Percentiles rank a stretch among this genome's conserved stretches.
These are phyloP conservation scores for Synchiropus splendidus DNA, from an alignment of 2,113 vertebrate genomes.

Conservation along the genomic window DNA sequence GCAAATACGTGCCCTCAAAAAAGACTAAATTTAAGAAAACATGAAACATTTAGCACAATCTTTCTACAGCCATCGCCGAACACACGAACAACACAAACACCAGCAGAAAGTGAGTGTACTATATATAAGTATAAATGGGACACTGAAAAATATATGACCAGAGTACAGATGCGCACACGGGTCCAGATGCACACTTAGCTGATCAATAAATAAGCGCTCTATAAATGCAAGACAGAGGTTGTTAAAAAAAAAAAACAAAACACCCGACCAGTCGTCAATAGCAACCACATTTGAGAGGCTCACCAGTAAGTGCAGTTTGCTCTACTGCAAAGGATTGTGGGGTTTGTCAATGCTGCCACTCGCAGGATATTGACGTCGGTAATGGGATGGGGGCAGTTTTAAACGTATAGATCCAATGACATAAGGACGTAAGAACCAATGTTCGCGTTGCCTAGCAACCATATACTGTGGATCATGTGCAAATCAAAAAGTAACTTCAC, in stretches of 20 bases:
- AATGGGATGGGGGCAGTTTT: neutral
- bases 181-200: neutral
- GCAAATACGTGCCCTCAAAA: too few species aligned
- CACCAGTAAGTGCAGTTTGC: conserved; percentile 14
- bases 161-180: neutral
- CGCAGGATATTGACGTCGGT: too few species aligned
- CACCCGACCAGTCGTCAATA: conserved; percentile 34
- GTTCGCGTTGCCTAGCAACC: neutral
- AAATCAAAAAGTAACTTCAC: too few species aligned
- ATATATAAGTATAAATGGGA: too few species aligned
- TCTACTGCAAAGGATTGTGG: conserved; percentile 23
- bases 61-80: too few species aligned
- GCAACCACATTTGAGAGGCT: conserved; percentile 47
- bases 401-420: neutral
- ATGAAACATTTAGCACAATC: too few species aligned
- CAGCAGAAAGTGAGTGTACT: too few species aligned
- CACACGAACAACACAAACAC: too few species aligned
- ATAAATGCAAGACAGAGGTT: conserved; percentile 9
- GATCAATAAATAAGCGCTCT: conserved; percentile 10
- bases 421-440: neutral
- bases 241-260: neutral
- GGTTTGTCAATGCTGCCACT: conserved; percentile 1
- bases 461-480: too few species aligned
- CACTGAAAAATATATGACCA: too few species aligned
- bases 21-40: too few species aligned